Evolutionary conservation across 2,113 vertebrate genomes (phyloP).

Genomic region (Ia io): DNA sequence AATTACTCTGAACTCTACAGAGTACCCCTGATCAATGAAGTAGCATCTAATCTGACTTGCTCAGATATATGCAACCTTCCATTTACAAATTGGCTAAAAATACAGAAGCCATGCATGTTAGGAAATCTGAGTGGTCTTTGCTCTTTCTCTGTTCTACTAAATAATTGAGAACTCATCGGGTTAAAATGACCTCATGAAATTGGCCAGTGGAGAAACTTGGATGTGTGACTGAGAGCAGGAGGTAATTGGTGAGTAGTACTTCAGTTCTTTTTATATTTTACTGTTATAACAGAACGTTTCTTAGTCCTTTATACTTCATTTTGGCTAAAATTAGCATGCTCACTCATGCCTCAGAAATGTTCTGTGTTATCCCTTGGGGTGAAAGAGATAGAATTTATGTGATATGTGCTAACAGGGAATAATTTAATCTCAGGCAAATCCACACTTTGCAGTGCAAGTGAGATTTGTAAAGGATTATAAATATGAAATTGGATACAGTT

Average conservation of each 20-base stretch:
- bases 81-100: background rate
- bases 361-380: conserved; percentile 51
- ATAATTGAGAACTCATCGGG: background rate
- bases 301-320: conserved; percentile 61
- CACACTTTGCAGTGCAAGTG: conserved; percentile 66
- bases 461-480: conserved; percentile 78
- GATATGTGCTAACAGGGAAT: conserved; percentile 78
- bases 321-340: conserved; percentile 78
- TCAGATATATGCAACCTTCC: background rate
- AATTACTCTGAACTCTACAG: background rate
- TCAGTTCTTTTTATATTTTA: conserved; percentile 63
- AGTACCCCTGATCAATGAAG: background rate
- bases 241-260: conserved; percentile 59
- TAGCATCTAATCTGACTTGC: background rate
- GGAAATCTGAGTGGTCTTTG: background rate
- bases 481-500: conserved; percentile 63
- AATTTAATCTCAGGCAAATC: conserved; percentile 79
- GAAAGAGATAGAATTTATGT: conserved; percentile 76
- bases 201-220: conserved; percentile 11
- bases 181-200: background rate
- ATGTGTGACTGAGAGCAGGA: conserved; percentile 59
- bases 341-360: conserved; percentile 73
- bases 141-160: background rate
- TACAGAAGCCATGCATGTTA: background rate
- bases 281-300: conserved; percentile 65